Evolutionary conservation across 2,113 vertebrate genomes (phyloP), one percentile per base, ranked within the genome.

Genomic region (Pelusios castaneus): DNA sequence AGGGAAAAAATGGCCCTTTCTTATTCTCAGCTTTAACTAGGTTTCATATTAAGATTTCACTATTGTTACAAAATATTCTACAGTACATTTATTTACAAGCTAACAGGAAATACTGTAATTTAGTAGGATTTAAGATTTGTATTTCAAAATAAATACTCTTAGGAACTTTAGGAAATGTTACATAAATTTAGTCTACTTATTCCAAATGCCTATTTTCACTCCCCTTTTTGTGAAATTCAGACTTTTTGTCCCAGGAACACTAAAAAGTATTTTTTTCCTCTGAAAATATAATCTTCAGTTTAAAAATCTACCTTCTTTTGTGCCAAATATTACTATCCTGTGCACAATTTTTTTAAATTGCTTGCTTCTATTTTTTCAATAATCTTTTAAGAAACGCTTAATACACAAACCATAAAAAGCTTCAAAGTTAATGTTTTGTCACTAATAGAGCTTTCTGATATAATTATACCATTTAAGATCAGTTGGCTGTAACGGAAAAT

Each of bases 61-160:
- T 34, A 67, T 19, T 67, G 34, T 34, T n/a, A 34, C 8, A n/a
- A 67, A 67, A 67, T 67, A 67, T 67, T 67, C 34, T n/a, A 67
- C 63, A 67, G 34, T n/a, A n/a, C 25, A 22, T 29, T 56, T 31
- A 63, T 63, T 67, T 67, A 34, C 29, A 85, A 84, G 79, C 49
- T 90, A 88, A 85, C 89, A 95, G 95, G 91, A 95, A 97, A 94
- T 93, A 76, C 80, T 27, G 78, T 86, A 84, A 96, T 54, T 45
- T 91, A 93, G 85, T 79, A 85, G 51, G 79, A 51, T 10, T 79
- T 70, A 38, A 55, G 82, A 75, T 78, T 91, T 84, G 80, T 79
- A 80, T 9, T 21, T 73, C 51, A 0, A 25, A 94, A 19, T 51
- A 80, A 86, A 38, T 38, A 5, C 10, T 17, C 25, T 27, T 21